Conservation (phyloP, 2,113 vertebrate genomes). For the Anoplopoma fimbria region DNA sequence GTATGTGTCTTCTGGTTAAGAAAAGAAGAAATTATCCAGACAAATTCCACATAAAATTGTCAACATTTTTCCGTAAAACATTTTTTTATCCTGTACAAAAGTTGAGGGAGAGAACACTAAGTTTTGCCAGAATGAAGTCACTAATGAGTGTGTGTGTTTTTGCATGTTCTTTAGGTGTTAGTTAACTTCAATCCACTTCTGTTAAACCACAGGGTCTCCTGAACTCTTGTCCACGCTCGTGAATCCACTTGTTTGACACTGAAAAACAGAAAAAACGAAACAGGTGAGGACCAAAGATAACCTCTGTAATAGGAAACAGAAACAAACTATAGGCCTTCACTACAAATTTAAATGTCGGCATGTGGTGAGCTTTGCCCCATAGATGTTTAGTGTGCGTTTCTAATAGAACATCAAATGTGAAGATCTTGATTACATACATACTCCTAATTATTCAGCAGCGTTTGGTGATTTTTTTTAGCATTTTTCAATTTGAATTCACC, state of each 20-base stretch:
- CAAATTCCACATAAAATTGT: background rate
- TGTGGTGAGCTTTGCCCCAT: background rate
- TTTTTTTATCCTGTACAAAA: background rate
- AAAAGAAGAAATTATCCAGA: background rate
- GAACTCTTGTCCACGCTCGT: conserved; percentile 97
- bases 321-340: background rate
- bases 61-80: background rate
- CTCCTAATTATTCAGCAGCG: no score
- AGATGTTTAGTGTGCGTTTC: background rate
- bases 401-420: no score
- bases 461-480: no score
- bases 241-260: conserved; percentile 99
- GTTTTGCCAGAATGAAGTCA: conserved; percentile 26
- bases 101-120: background rate
- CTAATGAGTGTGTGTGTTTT: background rate
- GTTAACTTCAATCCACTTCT: conserved; percentile 89
- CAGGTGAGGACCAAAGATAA: background rate
- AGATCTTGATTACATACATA: no score
- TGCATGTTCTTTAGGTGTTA: background rate
- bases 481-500: background rate
- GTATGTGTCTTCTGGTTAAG: background rate
- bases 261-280: conserved; percentile 52
- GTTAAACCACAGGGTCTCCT: conserved; percentile 94
- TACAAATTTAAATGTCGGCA: background rate
- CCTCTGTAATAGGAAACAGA: background rate